Evolutionary conservation across 1,140 invertebrate genomes (phyloP), one percentile per base, ranked within the genome.

Genomic region (Gonatopus flavifemur): DNA sequence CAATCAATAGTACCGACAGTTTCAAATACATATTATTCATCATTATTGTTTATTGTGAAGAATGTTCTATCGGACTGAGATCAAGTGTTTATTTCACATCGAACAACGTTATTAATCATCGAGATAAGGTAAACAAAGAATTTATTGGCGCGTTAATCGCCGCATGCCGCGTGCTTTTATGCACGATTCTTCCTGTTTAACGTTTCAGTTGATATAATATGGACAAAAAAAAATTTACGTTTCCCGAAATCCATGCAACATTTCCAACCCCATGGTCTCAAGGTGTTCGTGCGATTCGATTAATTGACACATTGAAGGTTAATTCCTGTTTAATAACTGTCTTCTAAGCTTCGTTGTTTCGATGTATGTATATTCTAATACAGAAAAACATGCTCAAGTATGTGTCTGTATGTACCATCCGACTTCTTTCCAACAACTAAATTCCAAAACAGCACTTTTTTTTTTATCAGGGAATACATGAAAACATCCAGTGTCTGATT

Each of bases 111-210:
- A 18, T 21, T 48, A 42, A 48, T 41, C 47, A 49, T 21, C 13
- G 21, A 21, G 6, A 42, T 31, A 52, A 54, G 54, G 61, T 57
- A 64, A 64, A 63, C 54, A 60, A 50, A 51, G 38, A 53, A 44
- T 52, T 37, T 30, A 33, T 60, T 25, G 21, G 55, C 36, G 32
- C 50, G 40, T 45, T 58, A 38, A 48, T 39, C 46, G 21, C 15
- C 43, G 55, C 44, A 47, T 18, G 32, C 39, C 44, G 49, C 46
- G 30, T 43, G 39, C 33, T 43, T 24, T 35, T 33, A 19, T 32
- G n/a, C 42, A 38, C 40, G 28, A 9, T 5, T 18, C 45, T 52
- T 21, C 28, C 12, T 18, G 5, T 40, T 52, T 21, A 9, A 2
- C 5, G 9, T 16, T 12, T 19, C 20, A 8, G 15, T 10, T 21